Conservation (phyloP, 2,113 vertebrate species). For the Cephalopholis sonnerati region DNA sequence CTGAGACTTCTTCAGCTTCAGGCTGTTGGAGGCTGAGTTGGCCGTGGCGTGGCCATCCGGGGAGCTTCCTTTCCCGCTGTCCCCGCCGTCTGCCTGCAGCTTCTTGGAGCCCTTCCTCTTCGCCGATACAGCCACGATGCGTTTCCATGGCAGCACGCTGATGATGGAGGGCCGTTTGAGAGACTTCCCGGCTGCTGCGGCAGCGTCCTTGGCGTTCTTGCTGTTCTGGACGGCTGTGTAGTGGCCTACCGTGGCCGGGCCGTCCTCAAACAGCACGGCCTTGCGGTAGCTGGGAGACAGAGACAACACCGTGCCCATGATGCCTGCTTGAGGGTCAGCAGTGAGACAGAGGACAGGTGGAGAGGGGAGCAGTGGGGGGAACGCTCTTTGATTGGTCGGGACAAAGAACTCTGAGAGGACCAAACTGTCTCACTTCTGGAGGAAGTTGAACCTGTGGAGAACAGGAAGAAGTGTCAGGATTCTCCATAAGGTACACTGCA, state of each 20-base stretch:
- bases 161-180: conserved; percentile 93
- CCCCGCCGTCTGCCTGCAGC: conserved; percentile 81
- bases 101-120: conserved; percentile 94
- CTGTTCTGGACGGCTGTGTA: conserved; percentile 93
- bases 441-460: conserved; percentile 50
- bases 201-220: conserved; percentile 90
- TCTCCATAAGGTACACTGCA: background rate
- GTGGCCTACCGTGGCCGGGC: conserved; percentile 89
- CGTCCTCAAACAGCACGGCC: conserved; percentile 91
- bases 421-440: conserved; percentile 33
- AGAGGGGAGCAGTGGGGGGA: background rate
- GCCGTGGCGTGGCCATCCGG: conserved; percentile 67
- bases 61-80: conserved; percentile 87
- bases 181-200: conserved; percentile 78
- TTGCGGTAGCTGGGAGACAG: conserved; percentile 94
- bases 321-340: conserved; percentile 45
- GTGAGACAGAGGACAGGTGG: background rate
- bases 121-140: conserved; percentile 92
- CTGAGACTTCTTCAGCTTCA: conserved; percentile 94
- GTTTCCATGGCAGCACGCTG: conserved; percentile 92
- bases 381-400: conserved; percentile 33
- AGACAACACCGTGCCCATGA: conserved; percentile 94
- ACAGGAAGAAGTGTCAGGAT: background rate
- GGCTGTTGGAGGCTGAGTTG: conserved; percentile 86
- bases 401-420: conserved; percentile 37